Percentiles rank a stretch among this genome's conserved stretches.
phyloP scores from a whole-genome alignment of 2,888 invertebrate genomes.

The Trichogramma dendrolimi region DNA sequence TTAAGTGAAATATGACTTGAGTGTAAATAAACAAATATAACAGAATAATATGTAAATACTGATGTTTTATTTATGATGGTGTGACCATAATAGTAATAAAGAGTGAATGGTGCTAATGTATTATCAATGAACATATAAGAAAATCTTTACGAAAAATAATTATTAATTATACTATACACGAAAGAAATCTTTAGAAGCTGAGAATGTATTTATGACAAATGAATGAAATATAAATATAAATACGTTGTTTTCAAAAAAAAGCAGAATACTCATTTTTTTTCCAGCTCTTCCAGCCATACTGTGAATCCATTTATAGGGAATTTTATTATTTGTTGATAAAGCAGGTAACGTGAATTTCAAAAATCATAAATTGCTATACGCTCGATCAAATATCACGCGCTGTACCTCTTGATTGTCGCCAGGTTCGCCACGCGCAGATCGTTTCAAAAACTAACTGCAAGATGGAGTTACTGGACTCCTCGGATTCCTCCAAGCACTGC shows the following conservation, averaged over 20 bases:
- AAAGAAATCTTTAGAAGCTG: constrained; percentile 33
- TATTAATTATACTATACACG: constrained; percentile 10
- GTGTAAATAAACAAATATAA: constrained; percentile 34
- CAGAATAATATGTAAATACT: constrained; percentile 45
- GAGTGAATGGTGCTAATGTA: constrained; percentile 25
- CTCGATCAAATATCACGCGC: too few relatives aligned
- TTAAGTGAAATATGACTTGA: constrained; percentile 44
- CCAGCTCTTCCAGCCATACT: background rate
- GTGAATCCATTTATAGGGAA: too few relatives aligned
- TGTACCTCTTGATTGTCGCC: too few relatives aligned
- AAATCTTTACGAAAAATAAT: constrained; percentile 18
- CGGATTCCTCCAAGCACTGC: too few relatives aligned
- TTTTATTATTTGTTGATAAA: too few relatives aligned
- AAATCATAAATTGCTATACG: too few relatives aligned
- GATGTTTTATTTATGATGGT: constrained; percentile 47
- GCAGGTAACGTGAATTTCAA: too few relatives aligned
- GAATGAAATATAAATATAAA: constrained; percentile 47
- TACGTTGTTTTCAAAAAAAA: constrained; percentile 45
- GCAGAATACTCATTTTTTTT: background rate
- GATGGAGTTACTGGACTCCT: too few relatives aligned
- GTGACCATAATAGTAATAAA: constrained; percentile 30
- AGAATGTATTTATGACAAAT: constrained; percentile 42
- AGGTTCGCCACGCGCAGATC: too few relatives aligned
- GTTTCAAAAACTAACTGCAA: too few relatives aligned
- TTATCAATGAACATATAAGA: constrained; percentile 9